Evolutionary conservation across 2,797 vertebrate species (phyloP), one percentile per base, ranked within the genome.

Genomic region (Girardinus metallicus): DNA sequence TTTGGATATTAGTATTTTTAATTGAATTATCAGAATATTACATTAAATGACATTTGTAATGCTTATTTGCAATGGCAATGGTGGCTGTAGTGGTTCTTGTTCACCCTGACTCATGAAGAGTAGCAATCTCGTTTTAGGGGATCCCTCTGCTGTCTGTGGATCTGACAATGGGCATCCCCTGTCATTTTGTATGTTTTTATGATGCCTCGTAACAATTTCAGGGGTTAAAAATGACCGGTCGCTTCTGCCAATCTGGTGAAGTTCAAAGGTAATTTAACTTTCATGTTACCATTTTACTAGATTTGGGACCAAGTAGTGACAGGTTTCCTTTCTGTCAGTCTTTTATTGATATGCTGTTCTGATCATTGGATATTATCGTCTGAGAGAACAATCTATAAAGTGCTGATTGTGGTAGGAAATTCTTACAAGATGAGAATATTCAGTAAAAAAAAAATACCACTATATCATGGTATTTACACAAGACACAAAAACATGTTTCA

Each of bases 161-260:
- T 74, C 51, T 77, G 70, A 78, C 70, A 70, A n/a, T 29, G 66
- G 79, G 70, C 29, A 74, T 43, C 49, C 18, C 15, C 73, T 36
- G 4, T 36, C 12, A 51, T 34, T 83, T 80, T 71, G 75, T 73
- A 66, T 80, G 75, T 78, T 64, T 80, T 81, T 46, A 80, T 64
- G n/a, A 41, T 83, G 62, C 46, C 47, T 49, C 18, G 29, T 18
- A 29, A 80, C 5, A 80, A 72, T 70, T 51, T 36, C 34, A 74
- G 39, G 31, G 72, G 79, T 71, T 85, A 26, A 83, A 90, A 83
- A 88, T 73, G 73, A 62, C 62, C 62, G 64, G 62, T 23, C 29
- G 72, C 57, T 60, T 60, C 36, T 74, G 66, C 29, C 44, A 43
- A 26, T 46, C 34, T 6, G 23, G 71, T 75, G 41, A 77, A 73